These are phyloP conservation scores for Caloenas nicobarica DNA, from an alignment of 2,113 vertebrate species.

Conservation along the genomic window DNA sequence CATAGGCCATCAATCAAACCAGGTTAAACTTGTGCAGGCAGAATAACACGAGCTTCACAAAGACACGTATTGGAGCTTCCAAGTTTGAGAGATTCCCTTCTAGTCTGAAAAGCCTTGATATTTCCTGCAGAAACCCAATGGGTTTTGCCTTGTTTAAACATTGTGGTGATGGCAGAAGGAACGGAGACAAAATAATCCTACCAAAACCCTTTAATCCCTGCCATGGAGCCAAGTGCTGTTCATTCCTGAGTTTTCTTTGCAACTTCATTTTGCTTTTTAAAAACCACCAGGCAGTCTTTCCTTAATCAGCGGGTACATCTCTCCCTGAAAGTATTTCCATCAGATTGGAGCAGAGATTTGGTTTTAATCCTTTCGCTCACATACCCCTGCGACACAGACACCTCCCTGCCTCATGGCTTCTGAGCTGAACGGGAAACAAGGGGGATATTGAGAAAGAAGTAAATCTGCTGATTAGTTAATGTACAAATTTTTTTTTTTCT, in stretches of 20 bases:
- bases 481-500: neutral
- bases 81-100: neutral
- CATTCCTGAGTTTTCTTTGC: neutral
- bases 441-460: accelerated
- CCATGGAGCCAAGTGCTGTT: neutral
- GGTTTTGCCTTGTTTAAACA: neutral
- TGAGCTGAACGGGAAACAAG: neutral
- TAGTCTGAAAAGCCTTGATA: neutral
- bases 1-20: neutral
- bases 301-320: neutral
- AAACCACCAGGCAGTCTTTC: neutral
- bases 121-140: neutral
- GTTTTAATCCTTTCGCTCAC: neutral
- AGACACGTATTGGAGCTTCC: neutral
- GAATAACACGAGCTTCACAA: neutral
- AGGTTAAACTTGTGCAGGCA: accelerated
- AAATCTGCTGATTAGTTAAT: neutral
- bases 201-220: neutral
- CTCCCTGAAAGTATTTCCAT: neutral
- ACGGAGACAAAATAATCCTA: neutral
- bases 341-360: neutral
- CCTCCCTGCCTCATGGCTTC: neutral
- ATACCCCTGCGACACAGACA: neutral
- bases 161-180: neutral
- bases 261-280: neutral